These are phyloP conservation scores for Drosophila serrata DNA, from an alignment of 1,140 invertebrate genomes.

Conservation along the genomic window DNA sequence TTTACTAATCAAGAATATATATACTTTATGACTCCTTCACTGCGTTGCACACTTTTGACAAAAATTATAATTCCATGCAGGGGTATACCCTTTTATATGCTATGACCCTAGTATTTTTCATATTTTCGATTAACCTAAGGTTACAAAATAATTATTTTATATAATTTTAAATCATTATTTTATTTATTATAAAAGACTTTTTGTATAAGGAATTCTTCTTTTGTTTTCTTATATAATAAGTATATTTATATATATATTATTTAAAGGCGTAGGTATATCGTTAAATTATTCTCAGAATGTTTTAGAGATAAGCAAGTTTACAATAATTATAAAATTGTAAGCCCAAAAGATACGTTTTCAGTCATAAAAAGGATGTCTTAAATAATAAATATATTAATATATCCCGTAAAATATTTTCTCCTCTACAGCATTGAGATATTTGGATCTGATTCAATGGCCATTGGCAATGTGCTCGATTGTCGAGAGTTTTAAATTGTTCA, in stretches of 20 bases:
- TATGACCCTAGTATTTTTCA: background rate
- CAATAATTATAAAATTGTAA: conserved; percentile 15
- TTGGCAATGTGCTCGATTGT: conserved; percentile 13
- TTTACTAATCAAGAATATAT: no score
- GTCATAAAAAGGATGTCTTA: conserved; percentile 15
- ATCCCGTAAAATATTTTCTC: background rate
- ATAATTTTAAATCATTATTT: background rate
- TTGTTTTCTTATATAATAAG: conserved; percentile 4
- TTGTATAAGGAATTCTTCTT: background rate
- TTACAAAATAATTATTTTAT: background rate
- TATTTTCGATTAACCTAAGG: background rate
- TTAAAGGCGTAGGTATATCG: background rate
- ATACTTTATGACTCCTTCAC: no score
- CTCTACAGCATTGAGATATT: background rate
- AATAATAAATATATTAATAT: background rate
- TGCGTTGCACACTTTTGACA: no score
- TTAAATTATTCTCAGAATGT: background rate
- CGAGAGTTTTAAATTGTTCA: conserved; percentile 1
- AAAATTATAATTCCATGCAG: no score
- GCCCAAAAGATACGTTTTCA: conserved; percentile 29
- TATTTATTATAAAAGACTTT: conserved; percentile 2
- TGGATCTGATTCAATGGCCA: background rate
- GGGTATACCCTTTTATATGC: no score
- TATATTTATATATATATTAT: background rate
- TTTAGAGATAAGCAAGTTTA: conserved; percentile 2